These are phyloP conservation scores for Ochlodes sylvanus DNA, from an alignment of 2,888 invertebrate genomes.

Conservation along the genomic window DNA sequence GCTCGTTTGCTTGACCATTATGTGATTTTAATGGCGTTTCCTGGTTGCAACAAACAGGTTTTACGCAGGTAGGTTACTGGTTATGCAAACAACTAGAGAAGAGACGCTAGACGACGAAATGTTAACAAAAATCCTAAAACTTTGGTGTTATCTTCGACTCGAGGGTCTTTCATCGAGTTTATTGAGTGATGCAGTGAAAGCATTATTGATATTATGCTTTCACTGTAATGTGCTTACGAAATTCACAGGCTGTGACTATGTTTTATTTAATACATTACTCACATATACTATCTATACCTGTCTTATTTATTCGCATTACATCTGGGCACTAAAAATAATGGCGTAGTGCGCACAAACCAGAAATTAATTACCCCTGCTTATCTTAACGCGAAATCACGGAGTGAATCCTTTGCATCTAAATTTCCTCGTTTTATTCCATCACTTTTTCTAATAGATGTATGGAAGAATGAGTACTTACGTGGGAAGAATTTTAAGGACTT, in stretches of 20 bases:
- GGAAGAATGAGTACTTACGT: too few relatives aligned
- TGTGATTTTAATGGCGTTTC: slow-evolving; percentile 50
- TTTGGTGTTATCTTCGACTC: background rate
- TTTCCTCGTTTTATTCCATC: slow-evolving; percentile 14
- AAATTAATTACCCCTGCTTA: slow-evolving; percentile 26
- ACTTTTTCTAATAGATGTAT: background rate
- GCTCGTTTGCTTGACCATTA: slow-evolving; percentile 42
- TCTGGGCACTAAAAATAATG: too few relatives aligned
- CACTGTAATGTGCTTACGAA: too few relatives aligned
- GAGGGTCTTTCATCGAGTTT: background rate
- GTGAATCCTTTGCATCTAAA: background rate
- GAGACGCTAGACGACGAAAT: slow-evolving; percentile 16
- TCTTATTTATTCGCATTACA: too few relatives aligned
- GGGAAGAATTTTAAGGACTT: too few relatives aligned
- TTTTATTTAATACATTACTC: background rate
- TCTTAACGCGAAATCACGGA: slow-evolving; percentile 15
- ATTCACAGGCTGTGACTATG: too few relatives aligned
- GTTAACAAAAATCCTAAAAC: background rate
- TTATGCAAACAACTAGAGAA: slow-evolving; percentile 41
- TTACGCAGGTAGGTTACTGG: slow-evolving; percentile 42
- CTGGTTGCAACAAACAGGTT: slow-evolving; percentile 47
- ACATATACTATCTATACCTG: background rate
- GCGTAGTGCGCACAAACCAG: slow-evolving; percentile 13
- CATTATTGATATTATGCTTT: too few relatives aligned
- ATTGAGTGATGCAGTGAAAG: too few relatives aligned